Base-by-base conservation (phyloP, 2,888 invertebrate genomes). In the Callyntrura sp. region DNA sequence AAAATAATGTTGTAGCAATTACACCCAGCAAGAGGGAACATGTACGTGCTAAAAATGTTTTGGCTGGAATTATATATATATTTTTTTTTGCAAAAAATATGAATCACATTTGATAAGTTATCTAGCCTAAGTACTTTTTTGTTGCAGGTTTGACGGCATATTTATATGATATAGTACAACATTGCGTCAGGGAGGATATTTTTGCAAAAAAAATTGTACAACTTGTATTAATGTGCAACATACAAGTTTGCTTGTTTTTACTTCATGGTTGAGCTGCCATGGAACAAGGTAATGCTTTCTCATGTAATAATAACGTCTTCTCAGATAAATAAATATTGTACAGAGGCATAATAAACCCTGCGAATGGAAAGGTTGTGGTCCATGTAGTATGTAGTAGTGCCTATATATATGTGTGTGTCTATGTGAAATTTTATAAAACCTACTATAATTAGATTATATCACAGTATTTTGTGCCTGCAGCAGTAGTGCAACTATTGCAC, bases 211-310 rank as follows among this genome's bases (percentile, higher is more conserved):
- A 48, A 73, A 35, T 43, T 43, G 28, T 28, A 28, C 23, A 48
- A 55, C 51, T 25, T 28, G 23, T 76, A 76, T 76, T 60, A 45
- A 57, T 23, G 28, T 43, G 68, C n/a, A n/a, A 9, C 35, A 79
- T 17, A 20, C 60, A 1, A 79, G 55, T 79, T 60, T 57, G 45
- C 79, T 43, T 43, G 60, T 57, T 79, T 57, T 79, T 57, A 35
- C 79, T 28, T 79, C 79, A 79, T 20, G 79, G 60, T 79, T 79
- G 60, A 60, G 79, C n/a, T 57, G 17, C 43, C 79, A 79, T 60
- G 79, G 79, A 79, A 79, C 79, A 60, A 79, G 79, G 79, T 79
- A 79, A 79, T 20, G 23, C 55, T 25, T 57, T 79, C 60, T 79
- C 60, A 60, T 43, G 43, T 79, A 57, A 79, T 17, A 20, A 25